Conservation (phyloP, 2,797 vertebrate species). For the Xyrichtys novacula region DNA sequence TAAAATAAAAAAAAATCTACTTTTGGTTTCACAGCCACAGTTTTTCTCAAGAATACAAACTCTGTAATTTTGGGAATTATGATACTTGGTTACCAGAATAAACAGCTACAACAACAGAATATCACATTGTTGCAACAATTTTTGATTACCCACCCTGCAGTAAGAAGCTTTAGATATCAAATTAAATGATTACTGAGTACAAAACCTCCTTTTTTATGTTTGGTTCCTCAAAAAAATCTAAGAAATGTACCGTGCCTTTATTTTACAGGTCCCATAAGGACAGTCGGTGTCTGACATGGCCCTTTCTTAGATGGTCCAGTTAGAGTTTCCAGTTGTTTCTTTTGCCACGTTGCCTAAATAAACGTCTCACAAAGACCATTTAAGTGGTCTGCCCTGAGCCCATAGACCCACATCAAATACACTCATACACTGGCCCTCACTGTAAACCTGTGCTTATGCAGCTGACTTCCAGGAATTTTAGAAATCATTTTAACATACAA, state of each 20-base stretch:
- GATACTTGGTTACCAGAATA: constrained; percentile 60
- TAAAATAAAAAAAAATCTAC: constrained; percentile 48
- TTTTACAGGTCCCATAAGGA: constrained; percentile 58
- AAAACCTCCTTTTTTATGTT: constrained; percentile 30
- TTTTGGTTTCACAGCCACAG: constrained; percentile 48
- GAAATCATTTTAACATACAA: constrained; percentile 63
- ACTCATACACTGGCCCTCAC: constrained; percentile 55
- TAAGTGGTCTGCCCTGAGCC: constrained; percentile 62
- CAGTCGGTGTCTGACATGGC: constrained; percentile 64
- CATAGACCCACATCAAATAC: constrained; percentile 80
- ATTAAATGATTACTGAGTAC: constrained; percentile 11
- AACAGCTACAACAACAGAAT: constrained; percentile 60
- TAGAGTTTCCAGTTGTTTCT: constrained; percentile 71
- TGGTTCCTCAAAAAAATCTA: constrained; percentile 1
- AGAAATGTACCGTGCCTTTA: constrained; percentile 37
- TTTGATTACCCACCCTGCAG: constrained; percentile 23
- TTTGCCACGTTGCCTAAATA: constrained; percentile 77
- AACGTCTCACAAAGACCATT: constrained; percentile 75
- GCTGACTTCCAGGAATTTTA: constrained; percentile 71
- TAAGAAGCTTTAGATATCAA: constrained; percentile 13
- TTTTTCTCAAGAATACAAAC: constrained; percentile 50
- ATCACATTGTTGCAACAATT: constrained; percentile 35
- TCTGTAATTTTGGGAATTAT: constrained; percentile 57
- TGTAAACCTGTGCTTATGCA: constrained; percentile 68
- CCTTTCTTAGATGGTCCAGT: constrained; percentile 58